Percentiles rank a stretch among this genome's conserved stretches.
Evolutionary conservation across 2,888 invertebrate species (phyloP).

Genomic region (Tetragonisca angustula): DNA sequence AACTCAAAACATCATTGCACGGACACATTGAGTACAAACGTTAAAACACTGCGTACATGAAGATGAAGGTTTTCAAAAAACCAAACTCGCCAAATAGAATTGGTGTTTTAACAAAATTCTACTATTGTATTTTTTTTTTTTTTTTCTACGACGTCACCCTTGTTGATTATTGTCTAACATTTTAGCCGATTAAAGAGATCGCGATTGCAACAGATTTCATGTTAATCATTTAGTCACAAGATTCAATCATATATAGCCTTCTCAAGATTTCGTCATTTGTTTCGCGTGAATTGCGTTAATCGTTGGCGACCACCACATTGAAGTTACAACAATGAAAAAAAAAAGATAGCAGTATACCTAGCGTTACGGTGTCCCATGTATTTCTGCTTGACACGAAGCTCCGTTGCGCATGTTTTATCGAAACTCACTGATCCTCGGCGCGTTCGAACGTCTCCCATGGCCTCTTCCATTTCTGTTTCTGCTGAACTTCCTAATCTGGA

Average conservation of each 20-base stretch:
- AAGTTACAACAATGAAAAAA: constrained; percentile 16
- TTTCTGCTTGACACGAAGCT: constrained; percentile 87
- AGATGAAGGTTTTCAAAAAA: constrained; percentile 11
- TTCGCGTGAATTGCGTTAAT: constrained; percentile 36
- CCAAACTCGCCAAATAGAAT: constrained; percentile 61
- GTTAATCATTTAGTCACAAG: constrained; percentile 62
- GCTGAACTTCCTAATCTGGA: constrained; percentile 79
- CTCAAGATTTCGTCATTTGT: constrained; percentile 14
- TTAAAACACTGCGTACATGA: constrained; percentile 43
- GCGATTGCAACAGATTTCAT: constrained; percentile 14
- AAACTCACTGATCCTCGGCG: constrained; percentile 74
- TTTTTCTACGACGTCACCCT: constrained; percentile 17
- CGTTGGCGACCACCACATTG: constrained; percentile 21
- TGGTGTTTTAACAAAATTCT: constrained; percentile 34
- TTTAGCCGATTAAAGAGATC: constrained; percentile 16
- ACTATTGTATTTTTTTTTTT: constrained; percentile 15
- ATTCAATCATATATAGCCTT: constrained; percentile 29
- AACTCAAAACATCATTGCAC: constrained; percentile 45
- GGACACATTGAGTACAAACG: constrained; percentile 29
- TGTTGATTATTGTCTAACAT: constrained; percentile 6
- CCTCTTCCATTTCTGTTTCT: constrained; percentile 81
- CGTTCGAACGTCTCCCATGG: constrained; percentile 76
- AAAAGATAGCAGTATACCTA: constrained; percentile 83
- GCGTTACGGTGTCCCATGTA: constrained; percentile 93
- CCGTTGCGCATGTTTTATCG: constrained; percentile 78